Conservation (phyloP, 1,140 invertebrate species). For the Helicorthomorpha holstii region DNA sequence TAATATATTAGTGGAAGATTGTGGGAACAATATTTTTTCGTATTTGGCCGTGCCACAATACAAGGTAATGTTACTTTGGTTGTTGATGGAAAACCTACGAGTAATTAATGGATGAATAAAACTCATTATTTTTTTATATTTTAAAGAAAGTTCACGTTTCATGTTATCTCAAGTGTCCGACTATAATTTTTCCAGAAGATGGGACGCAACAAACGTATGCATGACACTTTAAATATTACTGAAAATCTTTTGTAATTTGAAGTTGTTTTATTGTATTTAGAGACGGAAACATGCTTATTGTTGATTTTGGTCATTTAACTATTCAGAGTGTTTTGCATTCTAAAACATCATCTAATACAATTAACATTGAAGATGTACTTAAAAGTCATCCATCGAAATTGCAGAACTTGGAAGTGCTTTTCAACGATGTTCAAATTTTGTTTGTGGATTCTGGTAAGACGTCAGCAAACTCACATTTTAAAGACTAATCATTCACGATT, state of each 20-base stretch:
- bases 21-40: too few species aligned
- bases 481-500: not conserved
- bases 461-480: not conserved
- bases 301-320: conserved; percentile 51
- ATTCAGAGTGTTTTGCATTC: conserved; percentile 58
- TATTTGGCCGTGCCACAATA: too few species aligned
- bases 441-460: conserved; percentile 29
- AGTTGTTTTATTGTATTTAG: conserved; percentile 26
- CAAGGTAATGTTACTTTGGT: too few species aligned
- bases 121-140: too few species aligned
- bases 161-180: conserved; percentile 63
- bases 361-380: conserved; percentile 29
- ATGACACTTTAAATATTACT: too few species aligned
- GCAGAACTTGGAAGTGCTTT: conserved; percentile 62
- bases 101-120: too few species aligned
- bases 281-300: conserved; percentile 47
- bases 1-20: too few species aligned
- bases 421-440: conserved; percentile 50
- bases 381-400: conserved; percentile 60
- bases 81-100: too few species aligned
- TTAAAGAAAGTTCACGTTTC: too few species aligned
- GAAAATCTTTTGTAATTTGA: not conserved
- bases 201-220: conserved; percentile 54
- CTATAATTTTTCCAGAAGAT: conserved; percentile 56
- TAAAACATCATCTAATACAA: too few species aligned